Conservation (phyloP, 2,888 invertebrate genomes). For the Tipula vernalis region DNA sequence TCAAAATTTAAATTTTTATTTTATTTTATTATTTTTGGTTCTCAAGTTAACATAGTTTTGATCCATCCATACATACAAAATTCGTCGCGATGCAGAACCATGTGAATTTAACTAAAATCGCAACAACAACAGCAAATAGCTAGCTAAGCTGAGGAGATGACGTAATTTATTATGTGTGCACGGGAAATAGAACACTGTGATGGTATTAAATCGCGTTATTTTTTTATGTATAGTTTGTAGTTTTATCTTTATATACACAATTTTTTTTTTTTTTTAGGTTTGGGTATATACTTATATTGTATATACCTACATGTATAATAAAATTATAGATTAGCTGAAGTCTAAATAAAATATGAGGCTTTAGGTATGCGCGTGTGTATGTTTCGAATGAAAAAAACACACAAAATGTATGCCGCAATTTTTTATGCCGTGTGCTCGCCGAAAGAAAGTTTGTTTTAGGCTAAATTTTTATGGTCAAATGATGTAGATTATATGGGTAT, state of each 20-base stretch:
- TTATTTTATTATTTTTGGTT: background rate
- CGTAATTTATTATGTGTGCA: background rate
- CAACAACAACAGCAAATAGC: background rate
- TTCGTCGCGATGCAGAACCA: background rate
- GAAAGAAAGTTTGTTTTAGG: background rate
- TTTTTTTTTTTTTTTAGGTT: background rate
- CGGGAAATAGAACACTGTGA: background rate
- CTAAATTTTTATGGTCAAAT: background rate
- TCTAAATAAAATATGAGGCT: background rate
- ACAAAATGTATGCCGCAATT: background rate
- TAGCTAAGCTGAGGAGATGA: background rate
- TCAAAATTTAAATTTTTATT: background rate
- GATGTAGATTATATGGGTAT: background rate
- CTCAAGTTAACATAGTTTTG: background rate
- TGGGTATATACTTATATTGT: background rate
- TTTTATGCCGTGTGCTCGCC: background rate
- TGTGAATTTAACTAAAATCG: background rate
- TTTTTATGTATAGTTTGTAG: background rate
- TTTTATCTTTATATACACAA: background rate
- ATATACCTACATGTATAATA: background rate
- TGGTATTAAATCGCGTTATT: background rate
- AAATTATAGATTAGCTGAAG: background rate
- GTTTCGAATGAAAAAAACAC: background rate
- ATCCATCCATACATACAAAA: background rate
- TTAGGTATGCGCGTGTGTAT: background rate